Base-by-base conservation (phyloP, 2,113 vertebrate species). In the Probosciger aterrimus region DNA sequence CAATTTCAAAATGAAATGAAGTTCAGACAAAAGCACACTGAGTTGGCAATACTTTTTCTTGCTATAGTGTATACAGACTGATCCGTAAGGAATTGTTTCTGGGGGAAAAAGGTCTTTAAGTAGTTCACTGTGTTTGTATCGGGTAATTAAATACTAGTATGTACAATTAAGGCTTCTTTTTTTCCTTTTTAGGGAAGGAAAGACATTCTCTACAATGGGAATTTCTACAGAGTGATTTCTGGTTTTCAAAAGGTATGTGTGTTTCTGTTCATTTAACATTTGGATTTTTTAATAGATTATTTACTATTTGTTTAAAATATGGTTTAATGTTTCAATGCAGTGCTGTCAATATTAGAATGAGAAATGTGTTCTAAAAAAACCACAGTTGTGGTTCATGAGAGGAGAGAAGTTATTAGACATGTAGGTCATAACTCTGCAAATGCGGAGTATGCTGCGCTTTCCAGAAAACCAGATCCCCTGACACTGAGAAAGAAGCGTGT, bases 191-290 rank as follows among this genome's bases (percentile, higher is more conserved):
- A 97, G 92, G 87, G 69, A 92, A 79, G 92, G 50, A 47, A 94
- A 31, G 19, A 18, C 14, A 52, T 86, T 94, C n/a, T 96, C 50
- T 94, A 53, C 73, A 47, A 86, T 82, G 86, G 28, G 28, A 90
- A 68, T 67, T 75, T 86, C 85, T 90, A 82, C 50, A 23, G 85
- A 92, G 44, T 95, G 88, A 73, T 86, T 84, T 85, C 73, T 90
- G 80, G 62, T 82, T 94, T 86, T 62, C 41, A 23, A 75, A 97
- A 97, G 95, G 95, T 97, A 97, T 49, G 81, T 23, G 4, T 55
- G 31, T 92, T 39, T 46, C 63, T 69, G 14, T 43, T 63, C 31
- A 78, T 50, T 60, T 57, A 79, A 62, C 23, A 27, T 69, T 75
- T 88, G 90, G 9, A 80, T 70, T 91, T 70, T 41, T 35, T n/a